phyloP scores from a whole-genome alignment of 2,797 vertebrate species.

The Buphagus erythrorhynchus region DNA sequence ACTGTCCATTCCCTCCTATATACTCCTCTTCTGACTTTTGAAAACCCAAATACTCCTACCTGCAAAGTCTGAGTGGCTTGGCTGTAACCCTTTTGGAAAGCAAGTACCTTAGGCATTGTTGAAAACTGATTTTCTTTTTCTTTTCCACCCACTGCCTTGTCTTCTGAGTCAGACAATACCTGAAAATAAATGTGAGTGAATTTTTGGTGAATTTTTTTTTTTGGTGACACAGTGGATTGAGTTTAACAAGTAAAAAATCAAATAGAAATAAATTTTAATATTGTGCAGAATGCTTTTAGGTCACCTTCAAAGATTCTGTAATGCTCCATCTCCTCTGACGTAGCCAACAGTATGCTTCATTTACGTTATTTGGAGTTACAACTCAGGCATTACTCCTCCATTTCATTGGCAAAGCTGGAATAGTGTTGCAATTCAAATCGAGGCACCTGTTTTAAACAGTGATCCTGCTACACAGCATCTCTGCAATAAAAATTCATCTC shows the following conservation, averaged over 20 bases:
- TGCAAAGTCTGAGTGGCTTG: neutral
- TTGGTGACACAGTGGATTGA: neutral
- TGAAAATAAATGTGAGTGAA: neutral
- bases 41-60: neutral
- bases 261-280: neutral
- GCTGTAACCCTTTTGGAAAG: neutral
- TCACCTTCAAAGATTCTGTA: neutral
- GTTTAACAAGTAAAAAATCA: neutral
- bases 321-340: neutral
- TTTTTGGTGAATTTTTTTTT: neutral
- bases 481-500: neutral
- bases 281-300: neutral
- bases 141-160: neutral
- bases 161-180: neutral
- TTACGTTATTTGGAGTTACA: neutral
- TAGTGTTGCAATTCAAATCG: accelerated
- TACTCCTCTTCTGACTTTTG: neutral
- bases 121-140: neutral
- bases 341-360: neutral
- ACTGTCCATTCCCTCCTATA: neutral
- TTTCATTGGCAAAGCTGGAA: neutral
- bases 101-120: neutral
- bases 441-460: neutral
- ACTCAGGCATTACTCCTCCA: neutral
- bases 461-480: neutral